A percentile compares a stretch with the other conserved stretches of the same genome.
phyloP scores from a whole-genome alignment of 2,797 vertebrate genomes.

The Euthynnus affinis region DNA sequence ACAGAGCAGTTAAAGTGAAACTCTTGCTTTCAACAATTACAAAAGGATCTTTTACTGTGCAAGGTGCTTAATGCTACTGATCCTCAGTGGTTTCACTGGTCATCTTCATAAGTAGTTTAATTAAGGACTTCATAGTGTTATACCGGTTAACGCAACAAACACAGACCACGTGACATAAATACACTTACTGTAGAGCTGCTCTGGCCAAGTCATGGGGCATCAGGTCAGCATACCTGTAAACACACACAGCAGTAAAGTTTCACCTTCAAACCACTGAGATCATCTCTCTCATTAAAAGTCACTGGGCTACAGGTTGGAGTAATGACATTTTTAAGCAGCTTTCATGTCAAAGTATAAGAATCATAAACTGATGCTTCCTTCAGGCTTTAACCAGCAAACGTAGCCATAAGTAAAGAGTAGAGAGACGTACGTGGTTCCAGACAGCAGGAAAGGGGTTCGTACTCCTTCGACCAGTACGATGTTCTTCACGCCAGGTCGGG shows the following conservation, averaged over 20 bases:
- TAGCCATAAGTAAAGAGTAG: not conserved
- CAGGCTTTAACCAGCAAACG: not conserved
- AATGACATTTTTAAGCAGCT: not conserved
- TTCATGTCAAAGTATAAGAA: not conserved
- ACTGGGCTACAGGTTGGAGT: too few species aligned
- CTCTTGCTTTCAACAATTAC: too few species aligned
- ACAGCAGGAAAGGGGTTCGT: slow-evolving; percentile 92
- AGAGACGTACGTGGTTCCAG: slow-evolving; percentile 92
- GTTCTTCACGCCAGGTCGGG: slow-evolving; percentile 91
- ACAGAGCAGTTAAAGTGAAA: not conserved
- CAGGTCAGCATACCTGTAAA: slow-evolving; percentile 91
- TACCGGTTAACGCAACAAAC: not conserved
- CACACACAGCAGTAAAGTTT: slow-evolving; percentile 45
- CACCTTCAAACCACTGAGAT: not conserved
- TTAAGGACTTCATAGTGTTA: not conserved
- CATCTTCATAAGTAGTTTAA: not conserved
- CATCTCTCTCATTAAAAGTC: too few species aligned
- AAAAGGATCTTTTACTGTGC: too few species aligned
- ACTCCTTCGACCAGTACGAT: slow-evolving; percentile 96
- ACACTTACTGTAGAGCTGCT: slow-evolving; percentile 92
- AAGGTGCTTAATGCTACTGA: too few species aligned
- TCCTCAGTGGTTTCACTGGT: too few species aligned
- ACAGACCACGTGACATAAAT: not conserved
- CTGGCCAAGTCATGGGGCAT: slow-evolving; percentile 97
- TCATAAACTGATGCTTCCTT: not conserved